Conservation (phyloP, 37 sponge, comb jelly and placozoan species). For the Chondrilla cf. caribensis region DNA sequence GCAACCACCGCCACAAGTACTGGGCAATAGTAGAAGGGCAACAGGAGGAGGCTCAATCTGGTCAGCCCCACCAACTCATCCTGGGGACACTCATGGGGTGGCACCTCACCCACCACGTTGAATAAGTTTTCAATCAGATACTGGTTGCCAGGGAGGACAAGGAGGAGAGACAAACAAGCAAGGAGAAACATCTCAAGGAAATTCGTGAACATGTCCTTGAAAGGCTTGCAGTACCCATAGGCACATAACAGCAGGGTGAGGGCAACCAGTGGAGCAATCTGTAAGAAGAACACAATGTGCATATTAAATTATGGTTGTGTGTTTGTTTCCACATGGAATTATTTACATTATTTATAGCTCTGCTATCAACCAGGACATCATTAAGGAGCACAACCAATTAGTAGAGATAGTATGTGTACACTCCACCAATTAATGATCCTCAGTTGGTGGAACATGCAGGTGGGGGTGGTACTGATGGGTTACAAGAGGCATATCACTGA, state of each 20-base stretch:
- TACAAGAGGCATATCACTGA: too few relatives aligned
- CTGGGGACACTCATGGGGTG: too few relatives aligned
- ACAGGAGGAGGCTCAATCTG: slow-evolving; percentile 1
- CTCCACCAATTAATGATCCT: too few relatives aligned
- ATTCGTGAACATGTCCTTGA: slow-evolving; percentile 27
- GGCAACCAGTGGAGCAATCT: slow-evolving; percentile 29
- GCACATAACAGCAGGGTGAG: slow-evolving; percentile 14
- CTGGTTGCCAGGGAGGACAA: slow-evolving; percentile 33
- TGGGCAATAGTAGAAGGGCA: slow-evolving; percentile 57
- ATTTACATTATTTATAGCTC: not conserved
- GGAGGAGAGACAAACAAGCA: slow-evolving; percentile 21
- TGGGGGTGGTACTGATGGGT: too few relatives aligned
- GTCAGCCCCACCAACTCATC: slow-evolving; percentile 29
- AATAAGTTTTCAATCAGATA: slow-evolving; percentile 14
- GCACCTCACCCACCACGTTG: not conserved
- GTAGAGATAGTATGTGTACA: too few relatives aligned
- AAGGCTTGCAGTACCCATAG: slow-evolving; percentile 39
- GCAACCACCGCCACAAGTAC: slow-evolving; percentile 27
- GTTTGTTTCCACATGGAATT: not conserved
- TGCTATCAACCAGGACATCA: too few relatives aligned
- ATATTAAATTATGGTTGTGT: too few relatives aligned
- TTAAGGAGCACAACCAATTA: too few relatives aligned
- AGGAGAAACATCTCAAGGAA: slow-evolving; percentile 42
- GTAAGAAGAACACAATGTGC: too few relatives aligned
- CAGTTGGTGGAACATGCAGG: too few relatives aligned